phyloP scores from a whole-genome alignment of 2,113 vertebrate species.

The Protomyctophum bolini region DNA sequence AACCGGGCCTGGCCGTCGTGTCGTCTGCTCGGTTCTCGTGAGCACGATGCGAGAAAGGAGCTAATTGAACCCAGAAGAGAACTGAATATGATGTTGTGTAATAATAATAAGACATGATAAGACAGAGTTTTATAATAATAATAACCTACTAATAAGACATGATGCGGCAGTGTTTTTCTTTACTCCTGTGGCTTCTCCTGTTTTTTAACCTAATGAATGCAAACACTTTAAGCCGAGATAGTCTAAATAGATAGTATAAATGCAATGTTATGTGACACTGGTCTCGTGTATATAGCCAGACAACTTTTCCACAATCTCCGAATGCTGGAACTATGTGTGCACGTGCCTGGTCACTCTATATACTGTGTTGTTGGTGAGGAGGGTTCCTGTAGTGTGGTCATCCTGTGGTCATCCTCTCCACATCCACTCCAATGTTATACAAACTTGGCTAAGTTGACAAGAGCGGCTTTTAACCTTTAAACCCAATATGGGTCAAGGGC shows the following conservation, averaged over 20 bases:
- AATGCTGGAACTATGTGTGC: too few species aligned
- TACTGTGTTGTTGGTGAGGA: constrained; percentile 26
- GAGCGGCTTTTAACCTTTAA: constrained; percentile 60
- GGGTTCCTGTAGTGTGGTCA: constrained; percentile 24
- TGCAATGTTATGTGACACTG: too few species aligned
- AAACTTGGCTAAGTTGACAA: constrained; percentile 60
- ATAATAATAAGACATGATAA: constrained; percentile 58
- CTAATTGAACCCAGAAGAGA: constrained; percentile 52
- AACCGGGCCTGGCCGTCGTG: constrained; percentile 36
- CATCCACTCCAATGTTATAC: constrained; percentile 40
- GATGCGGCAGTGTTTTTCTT: constrained; percentile 47
- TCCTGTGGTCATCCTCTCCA: constrained; percentile 54
- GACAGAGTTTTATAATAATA: too few species aligned
- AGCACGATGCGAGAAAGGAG: constrained; percentile 35
- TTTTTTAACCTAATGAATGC: constrained; percentile 31
- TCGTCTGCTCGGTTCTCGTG: constrained; percentile 42
- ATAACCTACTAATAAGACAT: constrained; percentile 48
- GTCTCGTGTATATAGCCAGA: too few species aligned
- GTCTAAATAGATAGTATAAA: too few species aligned
- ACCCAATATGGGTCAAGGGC: too few species aligned
- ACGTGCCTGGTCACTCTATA: background rate
- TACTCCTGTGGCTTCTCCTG: constrained; percentile 46
- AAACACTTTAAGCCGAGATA: constrained; percentile 22
- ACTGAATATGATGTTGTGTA: constrained; percentile 39
- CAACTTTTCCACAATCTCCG: too few species aligned